Evolutionary conservation across 2,888 invertebrate species (phyloP), one percentile per base, ranked within the genome.

Genomic region (Acheta domesticus): DNA sequence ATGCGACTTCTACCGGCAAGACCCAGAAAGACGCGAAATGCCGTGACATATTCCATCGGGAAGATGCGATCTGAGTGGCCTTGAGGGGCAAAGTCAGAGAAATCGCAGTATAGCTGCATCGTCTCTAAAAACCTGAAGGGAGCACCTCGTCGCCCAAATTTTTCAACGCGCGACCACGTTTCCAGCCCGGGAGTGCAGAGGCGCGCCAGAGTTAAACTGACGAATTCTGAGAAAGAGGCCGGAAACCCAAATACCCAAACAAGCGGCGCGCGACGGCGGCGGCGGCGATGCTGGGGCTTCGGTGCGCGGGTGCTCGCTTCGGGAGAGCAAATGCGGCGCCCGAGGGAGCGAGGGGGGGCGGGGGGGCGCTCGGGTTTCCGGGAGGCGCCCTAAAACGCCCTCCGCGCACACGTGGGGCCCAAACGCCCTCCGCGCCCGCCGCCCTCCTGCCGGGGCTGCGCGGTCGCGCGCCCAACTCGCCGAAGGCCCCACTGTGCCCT

Each of bases 191-290:
- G n/a, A n/a, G 62, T 62, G 62, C 62, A 62, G 62, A 14, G n/a
- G 62, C 5, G 62, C 62, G 62, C 62, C 16, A 12, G n/a, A 11
- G 62, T n/a, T 62, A 62, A 62, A 62, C 62, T 62, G 62, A 62
- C 62, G 62, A n/a, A 62, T 62, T 62, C 62, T 62, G n/a, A n/a
- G 62, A 62, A 62, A n/a, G n/a, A n/a, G n/a, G 62, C 62, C 62
- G 62, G 62, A 62, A 19, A n/a, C 62, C 14, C 62, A n/a, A 62
- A 62, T 62, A 62, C n/a, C 62, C 62, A 62, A 62, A 62, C 62
- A 62, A n/a, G 16, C 62, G 36, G 36, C 36, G 36, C 36, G 36
- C 36, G 36, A 0, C 36, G 36, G 36, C 4, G 36, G 36, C 36
- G 36, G 36, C 5, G 36, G 36, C 36, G 36, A 1, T 5, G 36